Conservation (phyloP, 92 coral and sea anemone species). For the Isaurus tuberculatus region DNA sequence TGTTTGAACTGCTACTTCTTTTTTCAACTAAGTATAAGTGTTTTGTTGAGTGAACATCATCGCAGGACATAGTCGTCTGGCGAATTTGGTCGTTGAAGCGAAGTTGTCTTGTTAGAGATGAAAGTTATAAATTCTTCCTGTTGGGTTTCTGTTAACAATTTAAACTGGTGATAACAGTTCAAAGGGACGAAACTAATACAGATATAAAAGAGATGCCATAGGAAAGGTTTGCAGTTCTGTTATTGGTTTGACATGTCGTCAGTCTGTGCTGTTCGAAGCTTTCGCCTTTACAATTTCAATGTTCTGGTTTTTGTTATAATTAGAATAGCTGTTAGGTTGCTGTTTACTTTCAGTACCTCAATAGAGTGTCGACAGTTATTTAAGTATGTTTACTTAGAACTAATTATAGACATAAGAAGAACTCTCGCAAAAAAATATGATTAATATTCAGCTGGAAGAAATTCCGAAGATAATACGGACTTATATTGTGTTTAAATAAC, state of each 20-base stretch:
- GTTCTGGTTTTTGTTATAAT: slow-evolving; percentile 7
- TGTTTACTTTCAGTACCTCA: background rate
- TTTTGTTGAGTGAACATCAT: background rate
- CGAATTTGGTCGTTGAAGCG: background rate
- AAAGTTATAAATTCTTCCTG: background rate
- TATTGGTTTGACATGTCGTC: background rate
- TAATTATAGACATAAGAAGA: slow-evolving; percentile 8
- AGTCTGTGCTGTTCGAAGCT: background rate
- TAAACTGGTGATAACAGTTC: background rate
- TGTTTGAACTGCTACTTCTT: slow-evolving; percentile 15
- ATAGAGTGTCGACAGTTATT: slow-evolving; percentile 6
- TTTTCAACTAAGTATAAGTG: background rate
- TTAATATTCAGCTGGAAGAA: slow-evolving; percentile 4
- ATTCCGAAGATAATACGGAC: background rate
- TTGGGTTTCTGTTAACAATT: slow-evolving; percentile 1
- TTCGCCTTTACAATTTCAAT: slow-evolving; percentile 6
- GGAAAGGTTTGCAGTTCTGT: background rate
- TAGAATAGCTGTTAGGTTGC: slow-evolving; percentile 9
- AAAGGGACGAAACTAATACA: slow-evolving; percentile 5
- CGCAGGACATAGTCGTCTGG: background rate
- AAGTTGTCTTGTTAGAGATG: background rate
- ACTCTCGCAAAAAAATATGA: background rate
- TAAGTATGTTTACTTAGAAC: slow-evolving; percentile 5
- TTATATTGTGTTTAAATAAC: background rate
- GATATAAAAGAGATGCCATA: slow-evolving; percentile 7